Evolutionary conservation across 2,888 invertebrate genomes (phyloP).

Genomic region (Xanthostigma xanthostigma): DNA sequence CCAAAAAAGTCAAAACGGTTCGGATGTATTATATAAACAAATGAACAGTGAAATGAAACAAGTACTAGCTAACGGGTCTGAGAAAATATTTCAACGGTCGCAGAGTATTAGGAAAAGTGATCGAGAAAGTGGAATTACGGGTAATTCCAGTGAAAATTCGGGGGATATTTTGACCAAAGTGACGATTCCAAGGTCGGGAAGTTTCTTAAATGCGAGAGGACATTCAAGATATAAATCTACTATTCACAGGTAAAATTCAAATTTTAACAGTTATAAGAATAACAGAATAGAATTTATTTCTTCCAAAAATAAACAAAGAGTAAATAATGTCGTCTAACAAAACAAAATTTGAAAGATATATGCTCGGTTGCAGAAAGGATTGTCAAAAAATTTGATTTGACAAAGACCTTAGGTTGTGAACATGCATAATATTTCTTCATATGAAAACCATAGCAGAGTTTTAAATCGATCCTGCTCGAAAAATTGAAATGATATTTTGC

Average conservation of each 20-base stretch:
- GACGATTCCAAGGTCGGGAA: conserved; percentile 71
- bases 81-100: conserved; percentile 29
- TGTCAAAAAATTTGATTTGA: too few relatives aligned
- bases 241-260: conserved; percentile 40
- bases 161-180: conserved; percentile 77
- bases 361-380: too few relatives aligned
- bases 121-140: conserved; percentile 20
- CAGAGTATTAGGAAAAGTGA: conserved; percentile 26
- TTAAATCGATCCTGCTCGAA: too few relatives aligned
- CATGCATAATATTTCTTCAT: too few relatives aligned
- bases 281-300: too few relatives aligned
- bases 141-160: conserved; percentile 36
- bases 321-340: too few relatives aligned
- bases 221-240: conserved; percentile 61
- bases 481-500: too few relatives aligned
- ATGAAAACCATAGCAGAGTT: too few relatives aligned
- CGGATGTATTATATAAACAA: conserved; percentile 24
- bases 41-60: conserved; percentile 30
- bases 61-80: conserved; percentile 24
- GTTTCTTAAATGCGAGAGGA: conserved; percentile 70
- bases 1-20: conserved; percentile 41
- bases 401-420: too few relatives aligned
- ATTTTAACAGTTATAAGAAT: conserved; percentile 9
- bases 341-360: too few relatives aligned
- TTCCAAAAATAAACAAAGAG: too few relatives aligned